A percentile compares a stretch with the other conserved stretches of the same genome.
These are phyloP conservation scores for Agonopterix arenella DNA, from an alignment of 2,888 invertebrate species.

Conservation along the genomic window DNA sequence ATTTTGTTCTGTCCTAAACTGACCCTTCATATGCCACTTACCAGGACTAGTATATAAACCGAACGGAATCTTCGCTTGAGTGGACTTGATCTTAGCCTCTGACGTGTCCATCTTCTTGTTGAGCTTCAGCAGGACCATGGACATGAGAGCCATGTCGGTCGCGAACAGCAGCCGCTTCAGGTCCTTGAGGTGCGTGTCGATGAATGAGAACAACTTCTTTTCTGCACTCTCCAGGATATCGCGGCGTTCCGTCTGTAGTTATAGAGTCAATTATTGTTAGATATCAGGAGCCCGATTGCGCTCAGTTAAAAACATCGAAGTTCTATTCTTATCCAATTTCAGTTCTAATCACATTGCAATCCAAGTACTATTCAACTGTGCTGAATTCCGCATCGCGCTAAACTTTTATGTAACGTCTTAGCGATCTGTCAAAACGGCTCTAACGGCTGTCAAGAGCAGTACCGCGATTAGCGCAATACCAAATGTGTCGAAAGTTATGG, in stretches of 20 bases:
- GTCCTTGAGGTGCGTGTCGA: constrained; percentile 57
- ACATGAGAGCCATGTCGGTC: constrained; percentile 64
- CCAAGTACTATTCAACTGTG: too few relatives aligned
- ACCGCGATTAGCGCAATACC: too few relatives aligned
- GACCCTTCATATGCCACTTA: constrained; percentile 13
- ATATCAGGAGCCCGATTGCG: too few relatives aligned
- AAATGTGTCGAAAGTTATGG: too few relatives aligned
- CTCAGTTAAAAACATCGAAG: too few relatives aligned
- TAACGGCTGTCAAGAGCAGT: too few relatives aligned
- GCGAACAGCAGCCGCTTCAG: constrained; percentile 58
- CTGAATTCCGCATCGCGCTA: too few relatives aligned
- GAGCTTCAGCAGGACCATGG: constrained; percentile 61
- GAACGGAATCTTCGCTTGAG: constrained; percentile 66
- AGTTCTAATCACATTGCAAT: too few relatives aligned
- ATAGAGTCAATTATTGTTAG: neutral
- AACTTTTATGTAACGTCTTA: too few relatives aligned
- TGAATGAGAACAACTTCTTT: constrained; percentile 48
- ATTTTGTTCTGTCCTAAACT: neutral
- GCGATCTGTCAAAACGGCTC: too few relatives aligned
- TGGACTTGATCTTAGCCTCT: constrained; percentile 57
- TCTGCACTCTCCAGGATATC: constrained; percentile 47
- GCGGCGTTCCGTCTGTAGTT: constrained; percentile 44
- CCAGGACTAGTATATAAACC: constrained; percentile 66
- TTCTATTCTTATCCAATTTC: too few relatives aligned
- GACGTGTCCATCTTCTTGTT: constrained; percentile 71